Conservation (phyloP, 2,888 invertebrate genomes). For the Rotaria macrura region DNA sequence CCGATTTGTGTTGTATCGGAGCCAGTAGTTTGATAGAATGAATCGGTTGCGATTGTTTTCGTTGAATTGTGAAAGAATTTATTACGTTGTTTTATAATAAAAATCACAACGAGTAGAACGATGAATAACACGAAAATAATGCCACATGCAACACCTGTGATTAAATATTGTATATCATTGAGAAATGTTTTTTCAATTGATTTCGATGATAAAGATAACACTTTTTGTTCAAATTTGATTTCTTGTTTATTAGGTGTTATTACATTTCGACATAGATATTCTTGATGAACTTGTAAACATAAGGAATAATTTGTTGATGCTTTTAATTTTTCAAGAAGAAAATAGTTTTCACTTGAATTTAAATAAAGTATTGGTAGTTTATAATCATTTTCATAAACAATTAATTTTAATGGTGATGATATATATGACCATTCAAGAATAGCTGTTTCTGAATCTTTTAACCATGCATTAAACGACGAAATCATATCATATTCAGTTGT, state of each 20-base stretch:
- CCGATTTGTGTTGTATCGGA: neutral
- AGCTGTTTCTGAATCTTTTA: neutral
- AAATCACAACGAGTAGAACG: neutral
- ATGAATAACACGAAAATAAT: neutral
- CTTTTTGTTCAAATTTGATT: neutral
- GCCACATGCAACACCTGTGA: neutral
- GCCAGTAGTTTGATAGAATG: neutral
- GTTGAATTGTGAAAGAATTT: neutral
- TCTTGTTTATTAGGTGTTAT: neutral
- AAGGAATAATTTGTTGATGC: neutral
- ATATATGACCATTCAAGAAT: neutral
- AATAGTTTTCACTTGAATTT: conserved; percentile 3
- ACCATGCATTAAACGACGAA: neutral
- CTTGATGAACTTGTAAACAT: neutral
- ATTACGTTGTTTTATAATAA: neutral
- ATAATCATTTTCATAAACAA: conserved; percentile 12
- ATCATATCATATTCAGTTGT: neutral
- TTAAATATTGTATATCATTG: neutral
- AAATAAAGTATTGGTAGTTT: neutral
- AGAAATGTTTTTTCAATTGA: neutral
- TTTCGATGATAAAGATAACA: neutral
- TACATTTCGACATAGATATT: neutral
- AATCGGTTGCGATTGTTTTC: neutral
- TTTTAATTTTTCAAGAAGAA: neutral
- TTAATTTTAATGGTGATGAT: neutral